These are phyloP conservation scores for Rhadinocentrus ornatus DNA, from an alignment of 2,797 vertebrate species.

Conservation along the genomic window DNA sequence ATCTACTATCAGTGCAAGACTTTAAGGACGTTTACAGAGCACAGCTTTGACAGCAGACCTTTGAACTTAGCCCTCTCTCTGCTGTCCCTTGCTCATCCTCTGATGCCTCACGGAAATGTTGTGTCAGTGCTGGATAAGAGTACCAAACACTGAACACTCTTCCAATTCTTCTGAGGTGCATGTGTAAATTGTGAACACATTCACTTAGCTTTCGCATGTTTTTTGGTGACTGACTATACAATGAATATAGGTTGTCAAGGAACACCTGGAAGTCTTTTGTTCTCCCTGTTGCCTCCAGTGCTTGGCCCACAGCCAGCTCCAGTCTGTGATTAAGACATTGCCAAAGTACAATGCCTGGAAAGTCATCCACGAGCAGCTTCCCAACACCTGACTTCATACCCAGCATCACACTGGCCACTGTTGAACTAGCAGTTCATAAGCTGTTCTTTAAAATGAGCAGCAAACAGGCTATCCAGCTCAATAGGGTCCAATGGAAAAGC, in stretches of 20 bases:
- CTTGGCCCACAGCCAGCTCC: too few relatives aligned
- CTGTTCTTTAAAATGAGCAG: too few relatives aligned
- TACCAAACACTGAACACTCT: slow-evolving; percentile 1
- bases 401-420: slow-evolving; percentile 9
- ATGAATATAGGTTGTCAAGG: not conserved
- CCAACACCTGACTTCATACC: not conserved
- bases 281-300: not conserved
- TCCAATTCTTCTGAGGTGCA: not conserved
- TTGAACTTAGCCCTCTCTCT: not conserved
- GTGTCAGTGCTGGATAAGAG: not conserved
- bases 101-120: too few relatives aligned
- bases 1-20: not conserved
- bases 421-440: too few relatives aligned
- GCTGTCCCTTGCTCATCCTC: not conserved
- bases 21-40: not conserved
- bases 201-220: not conserved
- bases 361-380: not conserved
- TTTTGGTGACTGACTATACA: slow-evolving; percentile 1
- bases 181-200: not conserved
- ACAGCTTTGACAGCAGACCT: slow-evolving; percentile 1
- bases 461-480: too few relatives aligned
- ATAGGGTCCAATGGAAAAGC: too few relatives aligned
- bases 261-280: not conserved
- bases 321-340: too few relatives aligned
- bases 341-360: not conserved